Base-by-base conservation (phyloP, 2,888 invertebrate genomes). In the Gonocerus acuteangulatus region DNA sequence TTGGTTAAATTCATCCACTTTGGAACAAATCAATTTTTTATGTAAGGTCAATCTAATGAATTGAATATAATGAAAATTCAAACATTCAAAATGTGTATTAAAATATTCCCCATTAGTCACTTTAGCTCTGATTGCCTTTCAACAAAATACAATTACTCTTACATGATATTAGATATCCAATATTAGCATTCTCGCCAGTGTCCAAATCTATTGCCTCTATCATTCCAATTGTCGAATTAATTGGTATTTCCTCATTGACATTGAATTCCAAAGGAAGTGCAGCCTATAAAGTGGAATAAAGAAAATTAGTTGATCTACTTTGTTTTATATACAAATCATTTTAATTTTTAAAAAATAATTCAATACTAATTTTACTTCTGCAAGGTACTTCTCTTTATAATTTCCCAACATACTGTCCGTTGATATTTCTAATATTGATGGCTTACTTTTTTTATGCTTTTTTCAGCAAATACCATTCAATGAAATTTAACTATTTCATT, bases 171-270 rank as follows among this genome's bases (percentile, higher is more conserved):
- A 79, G 75, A 68, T 89, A 89, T 69, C 86, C 85, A 62, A 89
- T 83, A 61, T 81, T 81, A 0, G 86, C 87, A 72, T 89, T 89
- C 9, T 85, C 85, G 2, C 77, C 84, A 9, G 84, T 80, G 68
- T 90, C 89, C 69, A 84, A 83, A 70, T 90, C 89, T 18, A 85
- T 73, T 0, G 88, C 89, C 67, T 80, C 77, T 11, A 89, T 72
- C 49, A 78, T 76, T 0, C 87, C 89, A 9, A 89, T 81, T 2
- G 81, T 74, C 0, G 84, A 82, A 15, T 84, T 86, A 0, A 80
- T 71, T 0, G 82, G 79, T 0, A 82, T 77, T 71, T 87, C 88
- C 73, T 90, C 89, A 45, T 80, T 75, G 0, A 85, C 75, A 0
- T 74, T 73, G 71, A 89, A 76, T 15, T 82, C 74, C 2, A 86